Evolutionary conservation across 2,113 vertebrate genomes (phyloP), one percentile per base, ranked within the genome.

Genomic region (Ceyx cyanopectus): DNA sequence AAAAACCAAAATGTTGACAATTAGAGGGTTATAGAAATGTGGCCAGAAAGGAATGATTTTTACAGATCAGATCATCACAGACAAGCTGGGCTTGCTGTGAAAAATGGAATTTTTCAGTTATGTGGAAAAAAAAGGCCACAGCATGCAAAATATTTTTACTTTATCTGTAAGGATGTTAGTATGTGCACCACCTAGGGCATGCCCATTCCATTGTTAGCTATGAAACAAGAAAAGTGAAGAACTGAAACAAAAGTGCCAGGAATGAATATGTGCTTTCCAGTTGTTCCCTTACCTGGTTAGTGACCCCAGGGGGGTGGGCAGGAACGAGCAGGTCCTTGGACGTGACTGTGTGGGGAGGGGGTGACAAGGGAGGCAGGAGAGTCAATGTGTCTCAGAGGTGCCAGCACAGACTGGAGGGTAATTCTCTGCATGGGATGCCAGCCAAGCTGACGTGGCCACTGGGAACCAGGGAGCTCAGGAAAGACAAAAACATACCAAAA

Each of bases 221-320:
- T 48, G 6, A 53, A 29, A 24, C 34, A 75, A 41, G 32, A 12
- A 77, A 30, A 5, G 6, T 50, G 58, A 76, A 67, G 14, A 53
- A 43, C 29, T 73, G 65, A 75, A 93, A 85, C 63, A 15, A 76
- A 29, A 78, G 32, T 46, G 51, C 69, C 54, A 19, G 57, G 19
- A 85, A 84, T 73, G 1, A 0, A 24, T 34, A 3, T 86, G 61
- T 3, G 1, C 10, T 92, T 93, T 82, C 41, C 10, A 5, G 22
- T 22, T 92, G 50, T 91, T 91, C 94, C 80, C 68, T 77, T 87
- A 73, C 57, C 24, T 87, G 26, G 32, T 90, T 84, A 85, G 43
- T 63, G 62, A 86, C 76, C 34, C 61, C 62, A 45, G 66, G 1
- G 5, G 73, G 16, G 9, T 50, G 51, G 41, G 34, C 54, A 65